These are phyloP conservation scores for Hymenopus coronatus DNA, from an alignment of 2,888 invertebrate genomes.

Conservation along the genomic window DNA sequence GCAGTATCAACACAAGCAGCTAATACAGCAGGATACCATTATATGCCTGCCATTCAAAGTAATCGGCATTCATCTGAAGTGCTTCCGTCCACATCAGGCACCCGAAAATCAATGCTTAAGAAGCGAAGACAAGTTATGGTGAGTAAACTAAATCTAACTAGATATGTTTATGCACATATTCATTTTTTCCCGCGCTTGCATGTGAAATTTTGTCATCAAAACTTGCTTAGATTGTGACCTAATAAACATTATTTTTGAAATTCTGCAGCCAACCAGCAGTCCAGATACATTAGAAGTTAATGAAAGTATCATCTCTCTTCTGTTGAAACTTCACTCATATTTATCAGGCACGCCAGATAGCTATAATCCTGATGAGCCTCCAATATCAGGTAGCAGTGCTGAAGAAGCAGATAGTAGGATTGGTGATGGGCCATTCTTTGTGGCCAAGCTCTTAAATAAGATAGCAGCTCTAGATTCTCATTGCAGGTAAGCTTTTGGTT, in stretches of 20 bases:
- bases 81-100: constrained; percentile 45
- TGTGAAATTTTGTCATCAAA: too few relatives aligned
- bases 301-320: constrained; percentile 85
- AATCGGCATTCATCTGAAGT: constrained; percentile 38
- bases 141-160: constrained; percentile 10
- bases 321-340: constrained; percentile 87
- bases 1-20: constrained; percentile 12
- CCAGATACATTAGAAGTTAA: constrained; percentile 60
- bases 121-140: constrained; percentile 43
- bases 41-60: constrained; percentile 21
- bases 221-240: too few relatives aligned
- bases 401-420: constrained; percentile 48
- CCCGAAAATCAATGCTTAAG: constrained; percentile 38
- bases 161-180: too few relatives aligned
- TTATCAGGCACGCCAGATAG: constrained; percentile 80
- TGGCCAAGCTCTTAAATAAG: constrained; percentile 74
- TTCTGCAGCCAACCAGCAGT: not conserved
- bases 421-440: constrained; percentile 87
- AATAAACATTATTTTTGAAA: not conserved
- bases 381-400: constrained; percentile 46
- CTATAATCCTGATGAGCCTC: constrained; percentile 52
- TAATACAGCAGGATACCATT: not conserved
- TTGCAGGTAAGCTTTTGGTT: constrained; percentile 47
- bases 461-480: constrained; percentile 68
- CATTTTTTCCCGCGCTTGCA: too few relatives aligned